A percentile compares a stretch with the other conserved stretches of the same genome.
Conservation (phyloP, 2,888 invertebrate genomes). For the Norana najaformis region DNA sequence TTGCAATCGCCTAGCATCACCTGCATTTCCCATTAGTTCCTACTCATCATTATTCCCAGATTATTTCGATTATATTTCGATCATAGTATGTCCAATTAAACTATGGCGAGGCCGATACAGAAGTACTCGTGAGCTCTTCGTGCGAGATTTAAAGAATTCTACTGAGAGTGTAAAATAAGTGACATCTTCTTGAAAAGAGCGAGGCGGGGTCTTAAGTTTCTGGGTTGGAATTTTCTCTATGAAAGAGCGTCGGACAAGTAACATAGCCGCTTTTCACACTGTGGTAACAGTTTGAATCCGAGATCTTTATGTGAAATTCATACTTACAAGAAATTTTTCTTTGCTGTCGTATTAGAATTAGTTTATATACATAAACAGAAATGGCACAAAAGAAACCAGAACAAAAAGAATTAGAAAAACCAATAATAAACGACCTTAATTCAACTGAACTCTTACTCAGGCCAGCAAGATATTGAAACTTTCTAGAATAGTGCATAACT, state of each 20-base stretch:
- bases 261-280: too few species aligned
- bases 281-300: neutral
- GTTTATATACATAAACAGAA: neutral
- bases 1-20: too few species aligned
- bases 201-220: neutral
- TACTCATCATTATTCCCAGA: too few species aligned
- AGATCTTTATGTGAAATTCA: neutral
- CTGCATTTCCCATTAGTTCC: neutral
- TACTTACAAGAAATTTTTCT: neutral
- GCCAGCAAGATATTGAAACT: neutral
- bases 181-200: neutral
- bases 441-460: neutral
- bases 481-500: neutral
- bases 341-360: neutral
- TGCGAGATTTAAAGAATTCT: neutral
- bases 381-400: too few species aligned
- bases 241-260: neutral
- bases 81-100: too few species aligned
- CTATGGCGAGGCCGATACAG: too few species aligned
- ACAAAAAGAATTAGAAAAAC: neutral
- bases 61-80: too few species aligned
- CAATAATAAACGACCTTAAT: neutral
- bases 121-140: too few species aligned
- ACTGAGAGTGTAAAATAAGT: too few species aligned
- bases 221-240: neutral